phyloP scores from a whole-genome alignment of 2,888 invertebrate genomes.

The Nebria brevicollis region DNA sequence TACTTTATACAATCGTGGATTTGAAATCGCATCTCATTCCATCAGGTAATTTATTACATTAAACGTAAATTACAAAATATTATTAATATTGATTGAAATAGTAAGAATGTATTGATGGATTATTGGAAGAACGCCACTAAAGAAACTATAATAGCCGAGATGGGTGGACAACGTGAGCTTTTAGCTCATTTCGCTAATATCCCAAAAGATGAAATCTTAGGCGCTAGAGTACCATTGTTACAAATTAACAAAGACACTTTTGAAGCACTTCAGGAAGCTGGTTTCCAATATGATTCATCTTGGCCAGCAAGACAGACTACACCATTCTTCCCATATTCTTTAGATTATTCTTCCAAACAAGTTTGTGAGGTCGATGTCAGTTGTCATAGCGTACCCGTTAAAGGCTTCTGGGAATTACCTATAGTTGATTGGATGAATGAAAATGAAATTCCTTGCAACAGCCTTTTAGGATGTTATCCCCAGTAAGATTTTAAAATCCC shows the following conservation, averaged over 20 bases:
- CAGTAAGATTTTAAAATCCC: conserved; percentile 59
- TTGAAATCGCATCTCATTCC: conserved; percentile 77
- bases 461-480: conserved; percentile 67
- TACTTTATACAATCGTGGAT: conserved; percentile 69
- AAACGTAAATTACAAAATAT: too few species aligned
- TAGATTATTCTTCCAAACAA: conserved; percentile 69
- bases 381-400: conserved; percentile 69
- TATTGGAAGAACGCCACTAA: conserved; percentile 57
- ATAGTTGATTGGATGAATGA: conserved; percentile 69
- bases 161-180: conserved; percentile 58
- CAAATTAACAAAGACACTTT: conserved; percentile 68
- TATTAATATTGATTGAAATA: background rate
- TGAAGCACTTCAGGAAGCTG: conserved; percentile 65
- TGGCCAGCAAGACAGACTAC: conserved; percentile 64
- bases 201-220: conserved; percentile 55
- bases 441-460: conserved; percentile 65
- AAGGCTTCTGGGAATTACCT: conserved; percentile 74
- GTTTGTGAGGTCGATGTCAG: conserved; percentile 65
- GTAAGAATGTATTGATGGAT: conserved; percentile 50
- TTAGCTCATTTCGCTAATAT: conserved; percentile 59
- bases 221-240: conserved; percentile 67
- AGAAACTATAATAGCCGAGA: conserved; percentile 56
- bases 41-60: conserved; percentile 65
- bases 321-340: conserved; percentile 74
- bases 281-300: conserved; percentile 70